Percentiles rank a stretch among this genome's conserved stretches.
Conservation (phyloP, 2,888 invertebrate genomes). For the Artemia sp. region DNA sequence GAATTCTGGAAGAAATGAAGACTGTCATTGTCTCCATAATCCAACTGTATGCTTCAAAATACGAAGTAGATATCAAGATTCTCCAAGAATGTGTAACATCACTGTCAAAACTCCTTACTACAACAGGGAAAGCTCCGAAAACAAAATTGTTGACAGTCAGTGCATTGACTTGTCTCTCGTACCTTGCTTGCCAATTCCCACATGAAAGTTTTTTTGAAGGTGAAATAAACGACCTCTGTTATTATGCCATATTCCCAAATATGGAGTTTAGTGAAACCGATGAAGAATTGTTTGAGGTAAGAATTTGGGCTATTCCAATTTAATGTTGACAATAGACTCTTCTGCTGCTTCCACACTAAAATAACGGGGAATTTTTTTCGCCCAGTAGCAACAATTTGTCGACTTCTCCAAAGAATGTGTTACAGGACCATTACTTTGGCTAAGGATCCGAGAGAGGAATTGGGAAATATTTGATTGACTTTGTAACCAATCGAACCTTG, state of each 20-base stretch:
- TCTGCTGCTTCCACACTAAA: no score
- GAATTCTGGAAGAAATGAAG: constrained; percentile 72
- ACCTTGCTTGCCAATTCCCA: constrained; percentile 74
- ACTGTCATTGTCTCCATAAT: constrained; percentile 94
- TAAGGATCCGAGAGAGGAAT: no score
- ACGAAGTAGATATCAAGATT: constrained; percentile 89
- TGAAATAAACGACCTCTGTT: constrained; percentile 73
- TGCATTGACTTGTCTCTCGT: constrained; percentile 82
- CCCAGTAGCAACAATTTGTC: no score
- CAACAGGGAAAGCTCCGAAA: constrained; percentile 66
- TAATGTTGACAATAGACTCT: no score
- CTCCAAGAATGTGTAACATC: constrained; percentile 82
- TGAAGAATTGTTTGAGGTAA: constrained; percentile 1
- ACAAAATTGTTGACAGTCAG: constrained; percentile 86
- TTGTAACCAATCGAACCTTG: no score
- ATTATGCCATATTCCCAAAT: constrained; percentile 96
- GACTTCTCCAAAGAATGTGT: no score
- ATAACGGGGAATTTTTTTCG: no score
- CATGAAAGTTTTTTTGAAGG: constrained; percentile 79
- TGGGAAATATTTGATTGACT: no score
- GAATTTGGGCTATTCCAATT: not conserved
- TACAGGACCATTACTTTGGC: no score
- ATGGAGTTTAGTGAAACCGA: constrained; percentile 74
- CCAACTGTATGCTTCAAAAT: constrained; percentile 84
- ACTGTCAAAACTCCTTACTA: constrained; percentile 75